Evolutionary conservation across 1,140 invertebrate species (phyloP), one percentile per base, ranked within the genome.

Genomic region (Propsilocerus akamusi): DNA sequence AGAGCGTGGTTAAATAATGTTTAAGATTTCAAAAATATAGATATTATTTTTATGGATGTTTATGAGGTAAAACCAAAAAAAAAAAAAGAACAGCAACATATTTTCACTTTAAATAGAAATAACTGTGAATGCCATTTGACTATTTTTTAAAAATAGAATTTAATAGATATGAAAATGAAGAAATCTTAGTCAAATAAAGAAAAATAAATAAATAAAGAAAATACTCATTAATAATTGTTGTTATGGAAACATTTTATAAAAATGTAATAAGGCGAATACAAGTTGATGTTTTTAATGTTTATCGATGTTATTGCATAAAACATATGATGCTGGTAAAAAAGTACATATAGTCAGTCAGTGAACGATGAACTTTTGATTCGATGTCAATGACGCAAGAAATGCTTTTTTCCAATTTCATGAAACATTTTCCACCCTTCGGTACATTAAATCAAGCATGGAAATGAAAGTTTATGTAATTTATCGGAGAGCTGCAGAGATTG

Each of bases 261-360:
- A 20, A 41, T 20, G 20, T 17, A 41, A 20, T 41, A 41, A 37
- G n/a, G 2, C 10, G n/a, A n/a, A 30, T 20, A 41, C 14, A 41
- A 41, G 34, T 41, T 41, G 14, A 41, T 41, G 34, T 41, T 41
- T 41, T 41, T 17, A 41, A 41, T 41, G 34, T 41, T 41, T 41
- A 41, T 41, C 34, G 34, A 41, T 41, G 34, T 41, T 41, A 41
- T 41, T 41, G 34, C 34, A 41, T n/a, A n/a, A n/a, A n/a, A n/a
- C n/a, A n/a, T n/a, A n/a, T n/a, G n/a, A n/a, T n/a, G n/a, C n/a
- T n/a, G n/a, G n/a, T n/a, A n/a, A n/a, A n/a, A n/a, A n/a, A n/a
- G n/a, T n/a, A n/a, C n/a, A n/a, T n/a, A n/a, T n/a, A n/a, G n/a
- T n/a, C n/a, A n/a, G n/a, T n/a, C n/a, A n/a, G n/a, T n/a, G n/a